Evolutionary conservation across 2,113 vertebrate genomes (phyloP).

Genomic region (Podocnemis expansa): DNA sequence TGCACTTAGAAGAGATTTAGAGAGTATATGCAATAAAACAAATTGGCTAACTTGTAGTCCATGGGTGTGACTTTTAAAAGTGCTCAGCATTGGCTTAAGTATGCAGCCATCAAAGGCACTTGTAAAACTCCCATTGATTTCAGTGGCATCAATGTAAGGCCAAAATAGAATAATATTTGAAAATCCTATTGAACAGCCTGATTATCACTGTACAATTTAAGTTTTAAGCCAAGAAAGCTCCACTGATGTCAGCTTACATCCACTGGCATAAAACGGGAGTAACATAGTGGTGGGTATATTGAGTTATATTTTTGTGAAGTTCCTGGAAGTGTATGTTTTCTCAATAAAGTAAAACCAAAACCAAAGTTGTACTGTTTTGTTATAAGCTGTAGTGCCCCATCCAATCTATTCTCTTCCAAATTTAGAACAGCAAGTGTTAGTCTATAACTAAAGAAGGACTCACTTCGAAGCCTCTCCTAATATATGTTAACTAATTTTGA

Average conservation of each 20-base stretch:
- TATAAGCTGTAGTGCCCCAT: not conserved
- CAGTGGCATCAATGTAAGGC: not conserved
- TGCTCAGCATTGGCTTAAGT: not conserved
- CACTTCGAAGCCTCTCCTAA: not conserved
- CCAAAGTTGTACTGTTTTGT: not conserved
- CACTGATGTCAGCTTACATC: rapidly evolving
- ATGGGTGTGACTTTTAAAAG: not conserved
- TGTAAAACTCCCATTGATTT: not conserved
- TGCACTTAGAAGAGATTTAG: not conserved
- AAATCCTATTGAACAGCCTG: not conserved
- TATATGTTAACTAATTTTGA: not conserved
- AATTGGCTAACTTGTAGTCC: not conserved
- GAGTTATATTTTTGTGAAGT: not conserved
- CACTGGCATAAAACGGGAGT: not conserved
- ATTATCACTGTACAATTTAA: not conserved
- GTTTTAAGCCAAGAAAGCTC: not conserved
- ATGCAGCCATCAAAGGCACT: not conserved
- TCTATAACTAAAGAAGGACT: not conserved
- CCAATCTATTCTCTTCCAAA: not conserved
- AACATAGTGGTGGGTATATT: not conserved
- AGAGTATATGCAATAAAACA: not conserved
- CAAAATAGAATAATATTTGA: not conserved
- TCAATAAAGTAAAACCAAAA: not conserved
- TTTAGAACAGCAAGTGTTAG: not conserved
- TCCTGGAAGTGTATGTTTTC: not conserved